Evolutionary conservation across 2,113 vertebrate genomes (phyloP).

Genomic region (Antigone vipio): DNA sequence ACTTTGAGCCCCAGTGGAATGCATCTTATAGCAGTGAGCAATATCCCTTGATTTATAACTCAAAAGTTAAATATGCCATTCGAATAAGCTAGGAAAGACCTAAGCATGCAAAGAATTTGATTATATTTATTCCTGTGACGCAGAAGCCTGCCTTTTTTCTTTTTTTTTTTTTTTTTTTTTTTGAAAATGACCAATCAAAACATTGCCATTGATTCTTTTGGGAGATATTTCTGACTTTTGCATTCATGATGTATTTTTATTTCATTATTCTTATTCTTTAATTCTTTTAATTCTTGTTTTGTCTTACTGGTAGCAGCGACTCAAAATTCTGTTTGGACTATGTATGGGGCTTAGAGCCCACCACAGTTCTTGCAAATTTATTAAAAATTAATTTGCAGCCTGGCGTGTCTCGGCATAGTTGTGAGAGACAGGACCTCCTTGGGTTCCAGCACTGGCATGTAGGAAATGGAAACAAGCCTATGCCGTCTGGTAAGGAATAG

Average conservation of each 20-base stretch:
- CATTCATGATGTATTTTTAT: not conserved
- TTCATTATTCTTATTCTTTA: not conserved
- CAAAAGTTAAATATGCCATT: not conserved
- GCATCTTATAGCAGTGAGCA: not conserved
- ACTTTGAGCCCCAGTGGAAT: slow-evolving; percentile 7
- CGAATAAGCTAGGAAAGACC: not conserved
- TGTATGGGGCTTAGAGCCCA: not conserved
- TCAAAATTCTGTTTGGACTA: not conserved
- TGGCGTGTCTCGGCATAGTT: not conserved
- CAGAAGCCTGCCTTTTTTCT: not conserved
- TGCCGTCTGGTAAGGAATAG: not conserved
- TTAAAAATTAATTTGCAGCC: not conserved
- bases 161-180: not conserved
- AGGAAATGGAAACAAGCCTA: not conserved
- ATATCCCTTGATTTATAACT: slow-evolving; percentile 15
- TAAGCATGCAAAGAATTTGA: not conserved
- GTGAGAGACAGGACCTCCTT: not conserved
- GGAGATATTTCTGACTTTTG: not conserved
- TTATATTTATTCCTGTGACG: not conserved
- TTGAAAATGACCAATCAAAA: not conserved
- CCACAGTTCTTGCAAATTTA: not conserved
- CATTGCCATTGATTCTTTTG: not conserved
- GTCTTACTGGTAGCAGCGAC: not conserved
- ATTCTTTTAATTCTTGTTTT: not conserved
- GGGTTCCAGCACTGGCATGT: not conserved